These are phyloP conservation scores for Ostrea denselamellosa DNA, from an alignment of 1,140 invertebrate genomes.

Conservation along the genomic window DNA sequence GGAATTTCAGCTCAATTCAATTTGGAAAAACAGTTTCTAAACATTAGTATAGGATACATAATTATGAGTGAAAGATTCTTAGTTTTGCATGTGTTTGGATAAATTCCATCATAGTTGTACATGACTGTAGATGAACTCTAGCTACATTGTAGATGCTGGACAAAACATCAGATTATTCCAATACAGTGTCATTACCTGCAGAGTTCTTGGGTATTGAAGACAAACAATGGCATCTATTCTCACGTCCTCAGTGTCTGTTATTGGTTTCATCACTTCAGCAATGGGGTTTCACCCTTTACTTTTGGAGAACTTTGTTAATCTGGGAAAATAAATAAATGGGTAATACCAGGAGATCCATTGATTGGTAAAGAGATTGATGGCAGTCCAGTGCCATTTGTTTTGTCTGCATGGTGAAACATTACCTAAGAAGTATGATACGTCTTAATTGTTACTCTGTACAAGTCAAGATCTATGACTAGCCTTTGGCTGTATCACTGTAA, in stretches of 20 bases:
- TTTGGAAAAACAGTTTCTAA: too few relatives aligned
- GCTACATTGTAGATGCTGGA: neutral
- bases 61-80: too few relatives aligned
- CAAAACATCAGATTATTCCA: neutral
- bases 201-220: neutral
- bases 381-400: neutral
- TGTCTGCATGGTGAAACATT: neutral
- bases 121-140: too few relatives aligned
- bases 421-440: neutral
- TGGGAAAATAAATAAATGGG: conserved; percentile 8
- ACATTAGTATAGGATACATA: too few relatives aligned
- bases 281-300: neutral
- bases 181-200: neutral
- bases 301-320: neutral
- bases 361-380: neutral
- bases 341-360: neutral
- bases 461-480: neutral
- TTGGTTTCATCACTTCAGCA: neutral
- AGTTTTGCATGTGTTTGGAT: too few relatives aligned
- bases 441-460: neutral
- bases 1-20: too few relatives aligned
- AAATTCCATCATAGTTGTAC: too few relatives aligned
- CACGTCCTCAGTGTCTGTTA: neutral
- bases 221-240: neutral
- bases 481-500: neutral